phyloP scores from a whole-genome alignment of 2,113 vertebrate genomes.

The Pelobates fuscus region DNA sequence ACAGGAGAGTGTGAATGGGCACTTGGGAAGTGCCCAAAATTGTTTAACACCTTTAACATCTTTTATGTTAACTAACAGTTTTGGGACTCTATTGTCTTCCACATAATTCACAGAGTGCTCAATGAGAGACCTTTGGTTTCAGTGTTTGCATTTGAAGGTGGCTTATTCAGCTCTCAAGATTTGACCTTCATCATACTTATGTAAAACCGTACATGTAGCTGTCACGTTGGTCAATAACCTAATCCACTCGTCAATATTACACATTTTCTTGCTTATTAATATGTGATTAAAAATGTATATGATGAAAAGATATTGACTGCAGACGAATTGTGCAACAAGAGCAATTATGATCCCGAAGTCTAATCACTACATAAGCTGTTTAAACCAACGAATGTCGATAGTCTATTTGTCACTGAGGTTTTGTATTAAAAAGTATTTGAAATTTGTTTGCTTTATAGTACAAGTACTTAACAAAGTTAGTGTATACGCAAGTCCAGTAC shows the following conservation, averaged over 20 bases:
- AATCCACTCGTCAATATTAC: conserved; percentile 79
- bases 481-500: not conserved
- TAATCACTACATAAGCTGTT: conserved; percentile 65
- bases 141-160: conserved; percentile 50
- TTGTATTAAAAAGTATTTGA: conserved; percentile 58
- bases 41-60: too few relatives aligned
- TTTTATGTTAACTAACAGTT: too few relatives aligned
- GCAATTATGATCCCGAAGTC: conserved; percentile 68
- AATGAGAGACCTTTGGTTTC: too few relatives aligned
- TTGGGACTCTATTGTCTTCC: too few relatives aligned
- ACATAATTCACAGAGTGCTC: too few relatives aligned
- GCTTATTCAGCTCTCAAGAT: conserved; percentile 62
- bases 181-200: conserved; percentile 77
- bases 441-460: conserved; percentile 55
- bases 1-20: too few relatives aligned
- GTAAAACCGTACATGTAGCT: conserved; percentile 62
- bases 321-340: conserved; percentile 70
- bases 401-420: conserved; percentile 66
- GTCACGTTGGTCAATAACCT: conserved; percentile 75
- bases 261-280: conserved; percentile 82
- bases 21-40: too few relatives aligned
- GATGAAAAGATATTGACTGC: conserved; percentile 79
- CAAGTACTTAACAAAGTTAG: conserved; percentile 40
- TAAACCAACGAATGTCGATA: conserved; percentile 66
- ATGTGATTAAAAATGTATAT: conserved; percentile 85